Base-by-base conservation (phyloP, 2,888 invertebrate species). In the Sialis lutaria region DNA sequence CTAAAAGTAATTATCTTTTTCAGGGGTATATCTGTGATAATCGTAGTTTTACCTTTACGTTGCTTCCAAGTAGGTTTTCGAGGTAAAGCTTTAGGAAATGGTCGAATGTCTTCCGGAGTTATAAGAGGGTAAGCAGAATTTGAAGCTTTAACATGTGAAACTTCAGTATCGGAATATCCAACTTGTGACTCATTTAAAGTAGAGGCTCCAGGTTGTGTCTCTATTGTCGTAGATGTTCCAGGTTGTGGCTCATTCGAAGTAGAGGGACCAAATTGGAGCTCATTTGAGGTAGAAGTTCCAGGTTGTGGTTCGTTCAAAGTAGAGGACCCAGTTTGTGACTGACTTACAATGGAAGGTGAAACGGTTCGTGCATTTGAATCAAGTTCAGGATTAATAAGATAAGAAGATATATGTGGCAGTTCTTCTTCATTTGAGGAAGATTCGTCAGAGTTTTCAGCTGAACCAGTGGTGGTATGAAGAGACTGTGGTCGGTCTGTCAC, bases 11-110 rank as follows among this genome's bases (percentile, higher is more conserved):
- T n/a, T n/a, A n/a, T n/a, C n/a, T n/a, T n/a, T n/a, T n/a, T n/a
- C n/a, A n/a, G n/a, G n/a, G 53, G 54, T 53, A 53, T 55, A 34
- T 34, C 35, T 7, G 35, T 34, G 7, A 34, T 34, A 34, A 34
- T 9, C 7, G 35, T 9, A 8, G 35, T 34, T 9, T 9, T 34
- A 8, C 35, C 35, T 34, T 34, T 34, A 34, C 35, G 35, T 8
- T 7, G 35, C 7, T 9, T 7, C 9, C 35, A 9, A 8, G 7
- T 7, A 9, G 9, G 7, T 35, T 35, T 35, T 4, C 4, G 2
- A 4, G 37, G 37, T n/a, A 2, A 2, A 4, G 4, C 37, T 35
- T 35, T 35, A 4, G 37, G 37, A 35, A 3, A 35, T 35, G 37
- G 37, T 35, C 37, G 2, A 3, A 35, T 4, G 3, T 35, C n/a